A percentile compares a stretch with the other conserved stretches of the same genome.
Conservation (phyloP, 2,113 vertebrate genomes). For the Corythaeola cristata region DNA sequence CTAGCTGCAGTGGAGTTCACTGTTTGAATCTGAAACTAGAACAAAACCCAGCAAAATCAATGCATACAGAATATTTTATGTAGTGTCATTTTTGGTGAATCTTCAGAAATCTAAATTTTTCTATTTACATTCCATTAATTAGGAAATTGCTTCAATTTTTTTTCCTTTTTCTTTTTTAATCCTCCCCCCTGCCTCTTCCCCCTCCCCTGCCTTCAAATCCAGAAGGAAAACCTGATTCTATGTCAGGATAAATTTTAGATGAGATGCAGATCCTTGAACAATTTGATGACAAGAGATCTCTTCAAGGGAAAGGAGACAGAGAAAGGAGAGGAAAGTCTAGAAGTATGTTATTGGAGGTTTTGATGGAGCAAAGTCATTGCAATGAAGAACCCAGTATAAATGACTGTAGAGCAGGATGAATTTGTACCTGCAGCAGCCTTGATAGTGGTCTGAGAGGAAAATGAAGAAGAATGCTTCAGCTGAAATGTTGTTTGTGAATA, state of each 20-base stretch:
- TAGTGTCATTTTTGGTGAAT: not conserved
- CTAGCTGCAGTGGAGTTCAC: not conserved
- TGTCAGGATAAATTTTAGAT: not conserved
- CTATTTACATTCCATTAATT: not conserved
- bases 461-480: not conserved
- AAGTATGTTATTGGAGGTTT: not conserved
- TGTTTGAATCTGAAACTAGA: conserved; percentile 10
- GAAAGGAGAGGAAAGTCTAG: not conserved
- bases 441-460: not conserved
- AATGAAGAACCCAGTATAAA: not conserved
- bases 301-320: not conserved
- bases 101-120: not conserved
- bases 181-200: too few species aligned
- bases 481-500: not conserved
- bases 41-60: not conserved
- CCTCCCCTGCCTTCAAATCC: not conserved
- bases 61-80: not conserved
- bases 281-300: not conserved
- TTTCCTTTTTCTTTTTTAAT: not conserved
- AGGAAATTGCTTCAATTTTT: not conserved
- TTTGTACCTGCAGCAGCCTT: not conserved
- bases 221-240: not conserved
- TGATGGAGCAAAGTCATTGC: not conserved
- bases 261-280: not conserved
- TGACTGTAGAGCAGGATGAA: not conserved